A percentile compares a stretch with the other conserved stretches of the same genome.
Conservation (phyloP, 2,113 vertebrate genomes). For the Clupea harengus region DNA sequence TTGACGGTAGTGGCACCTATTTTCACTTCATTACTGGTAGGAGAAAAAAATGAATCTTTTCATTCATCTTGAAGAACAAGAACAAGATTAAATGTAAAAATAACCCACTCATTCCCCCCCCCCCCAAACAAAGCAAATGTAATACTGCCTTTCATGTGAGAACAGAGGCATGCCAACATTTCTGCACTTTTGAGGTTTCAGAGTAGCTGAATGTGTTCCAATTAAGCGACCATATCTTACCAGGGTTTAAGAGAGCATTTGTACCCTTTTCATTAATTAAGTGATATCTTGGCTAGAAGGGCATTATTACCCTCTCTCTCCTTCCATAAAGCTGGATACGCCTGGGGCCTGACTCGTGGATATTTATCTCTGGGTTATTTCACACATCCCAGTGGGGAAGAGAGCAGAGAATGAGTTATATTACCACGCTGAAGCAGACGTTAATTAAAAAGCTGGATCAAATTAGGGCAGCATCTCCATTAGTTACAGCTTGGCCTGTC, state of each 20-base stretch:
- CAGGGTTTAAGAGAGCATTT: neutral
- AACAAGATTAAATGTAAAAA: no score
- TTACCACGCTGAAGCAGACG: conserved; percentile 29
- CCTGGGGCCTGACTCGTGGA: conserved; percentile 4
- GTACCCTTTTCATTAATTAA: conserved; percentile 33
- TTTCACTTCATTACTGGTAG: no score
- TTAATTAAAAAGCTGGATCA: conserved; percentile 55
- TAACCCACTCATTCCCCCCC: no score
- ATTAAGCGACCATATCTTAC: neutral
- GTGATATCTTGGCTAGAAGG: conserved; percentile 28
- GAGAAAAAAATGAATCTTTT: no score
- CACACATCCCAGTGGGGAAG: conserved; percentile 36
- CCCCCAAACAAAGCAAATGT: neutral
- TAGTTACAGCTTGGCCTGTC: conserved; percentile 46
- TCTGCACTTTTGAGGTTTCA: neutral
- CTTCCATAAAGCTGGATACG: neutral
- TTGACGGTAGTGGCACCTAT: no score
- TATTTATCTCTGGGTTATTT: conserved; percentile 43
- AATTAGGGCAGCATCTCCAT: conserved; percentile 53
- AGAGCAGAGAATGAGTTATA: conserved; percentile 41
- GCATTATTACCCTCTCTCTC: conserved; percentile 28
- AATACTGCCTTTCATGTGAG: neutral
- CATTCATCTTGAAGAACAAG: no score
- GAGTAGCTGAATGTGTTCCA: neutral
- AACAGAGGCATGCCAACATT: neutral